Base-by-base conservation (phyloP, 2,113 vertebrate species). In the Spea multiplicata region DNA sequence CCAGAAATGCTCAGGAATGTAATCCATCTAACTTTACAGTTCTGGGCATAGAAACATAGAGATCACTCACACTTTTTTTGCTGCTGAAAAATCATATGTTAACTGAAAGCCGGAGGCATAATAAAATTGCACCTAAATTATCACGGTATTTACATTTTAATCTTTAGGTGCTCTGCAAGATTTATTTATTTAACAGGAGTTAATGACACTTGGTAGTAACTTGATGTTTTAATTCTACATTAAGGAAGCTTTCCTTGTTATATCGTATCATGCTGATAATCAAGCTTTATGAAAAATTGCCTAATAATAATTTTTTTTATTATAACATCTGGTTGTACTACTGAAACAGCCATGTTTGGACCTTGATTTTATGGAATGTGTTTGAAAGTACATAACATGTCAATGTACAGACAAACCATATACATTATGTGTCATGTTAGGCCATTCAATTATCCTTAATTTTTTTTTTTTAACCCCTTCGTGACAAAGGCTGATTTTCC, bases 21-120 rank as follows among this genome's bases (percentile, higher is more conserved):
- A 64, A 64, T 64, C 61, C 61, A 64, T 64, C 61, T 64, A 64
- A 13, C 61, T 1, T 64, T 64, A 64, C 61, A 64, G 61, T 64
- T 17, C 61, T 64, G 61, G 55, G 9, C 61, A 64, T 64, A 64
- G 5, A 64, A 64, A 64, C 30, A 64, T 9, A 64, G 30, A 64
- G 16, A 3, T 59, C 14, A 59, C 61, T 64, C 5, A 13, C 16
- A 30, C 61, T 17, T 64, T 64, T 64, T 64, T 6, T 64, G n/a
- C 30, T 14, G 16, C 61, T 3, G 30, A 16, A 64, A 2, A 17
- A 64, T 64, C 3, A 64, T 64, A 64, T 30, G 6, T 59, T 59
- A 59, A 59, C 6, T 52, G 9, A 59, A 59, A 9, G 12, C 55
- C 61, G 30, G n/a, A 5, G 9, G 61, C 61, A 64, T 64, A 30